Percentiles rank a stretch among this genome's conserved stretches.
Conservation (phyloP, 2,113 vertebrate species). For the Corythaeola cristata region DNA sequence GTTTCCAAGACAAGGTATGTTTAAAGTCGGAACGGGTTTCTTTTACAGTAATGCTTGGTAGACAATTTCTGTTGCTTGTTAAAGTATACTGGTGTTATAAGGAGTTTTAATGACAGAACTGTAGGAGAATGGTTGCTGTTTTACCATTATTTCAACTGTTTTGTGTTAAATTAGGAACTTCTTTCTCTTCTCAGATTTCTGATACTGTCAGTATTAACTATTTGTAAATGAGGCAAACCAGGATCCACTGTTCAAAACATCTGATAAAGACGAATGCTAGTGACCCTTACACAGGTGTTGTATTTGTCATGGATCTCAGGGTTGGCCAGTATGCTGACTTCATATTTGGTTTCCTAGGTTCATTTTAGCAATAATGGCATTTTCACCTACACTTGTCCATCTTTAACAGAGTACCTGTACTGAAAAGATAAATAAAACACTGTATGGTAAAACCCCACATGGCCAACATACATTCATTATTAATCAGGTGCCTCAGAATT, state of each 20-base stretch:
- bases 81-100: background rate
- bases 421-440: background rate
- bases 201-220: background rate
- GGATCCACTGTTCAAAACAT: background rate
- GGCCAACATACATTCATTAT: background rate
- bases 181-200: background rate
- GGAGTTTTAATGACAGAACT: background rate
- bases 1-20: constrained; percentile 92
- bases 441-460: background rate
- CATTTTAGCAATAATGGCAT: background rate
- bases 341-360: background rate
- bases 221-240: background rate
- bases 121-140: background rate
- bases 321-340: background rate
- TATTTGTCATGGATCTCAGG: background rate
- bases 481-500: background rate
- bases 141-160: background rate
- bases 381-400: background rate
- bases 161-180: background rate
- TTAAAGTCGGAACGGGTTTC: background rate
- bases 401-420: background rate
- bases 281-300: background rate
- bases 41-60: fast-evolving
- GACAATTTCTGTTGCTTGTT: background rate
- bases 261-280: background rate